phyloP scores from a whole-genome alignment of 2,888 invertebrate genomes.

The Holacanthella duospinosa region DNA sequence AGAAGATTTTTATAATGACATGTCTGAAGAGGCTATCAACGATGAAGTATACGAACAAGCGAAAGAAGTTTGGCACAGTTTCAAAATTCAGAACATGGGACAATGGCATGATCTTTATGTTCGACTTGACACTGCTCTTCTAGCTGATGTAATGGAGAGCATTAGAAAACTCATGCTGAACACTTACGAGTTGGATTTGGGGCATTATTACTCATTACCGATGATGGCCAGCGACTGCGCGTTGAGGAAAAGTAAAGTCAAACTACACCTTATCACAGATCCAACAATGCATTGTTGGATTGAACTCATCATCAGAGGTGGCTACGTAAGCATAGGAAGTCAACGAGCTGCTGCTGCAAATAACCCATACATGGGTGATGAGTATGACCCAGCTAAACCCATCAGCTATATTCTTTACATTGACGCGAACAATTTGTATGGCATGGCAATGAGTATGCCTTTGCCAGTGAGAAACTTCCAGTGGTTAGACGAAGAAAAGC shows the following conservation, averaged over 20 bases:
- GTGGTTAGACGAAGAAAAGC: slow-evolving; percentile 3
- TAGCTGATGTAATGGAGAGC: slow-evolving; percentile 11
- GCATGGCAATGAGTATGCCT: not conserved
- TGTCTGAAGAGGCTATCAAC: not conserved
- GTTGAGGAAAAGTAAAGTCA: slow-evolving; percentile 23
- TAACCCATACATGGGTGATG: slow-evolving; percentile 16
- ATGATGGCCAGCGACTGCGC: slow-evolving; percentile 8
- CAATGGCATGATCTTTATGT: slow-evolving; percentile 26
- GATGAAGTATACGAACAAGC: slow-evolving; percentile 15
- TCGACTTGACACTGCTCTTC: slow-evolving; percentile 5
- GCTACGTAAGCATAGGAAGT: slow-evolving; percentile 13
- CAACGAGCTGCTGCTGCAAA: slow-evolving; percentile 26
- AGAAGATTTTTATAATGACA: not conserved
- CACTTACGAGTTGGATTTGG: slow-evolving; percentile 8
- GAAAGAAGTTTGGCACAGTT: slow-evolving; percentile 19
- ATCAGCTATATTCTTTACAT: slow-evolving; percentile 14
- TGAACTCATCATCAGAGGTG: slow-evolving; percentile 18
- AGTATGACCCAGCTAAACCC: slow-evolving; percentile 9
- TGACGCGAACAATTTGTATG: too few relatives aligned
- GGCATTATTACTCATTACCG: slow-evolving; percentile 18
- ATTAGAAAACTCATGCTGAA: slow-evolving; percentile 9
- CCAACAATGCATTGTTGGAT: slow-evolving; percentile 29
- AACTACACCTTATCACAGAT: slow-evolving; percentile 32
- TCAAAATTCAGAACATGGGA: slow-evolving; percentile 16
- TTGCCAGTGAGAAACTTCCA: slow-evolving; percentile 9